A percentile compares a stretch with the other conserved stretches of the same genome.
Conservation (phyloP, 2,113 vertebrate genomes). For the Egretta garzetta region DNA sequence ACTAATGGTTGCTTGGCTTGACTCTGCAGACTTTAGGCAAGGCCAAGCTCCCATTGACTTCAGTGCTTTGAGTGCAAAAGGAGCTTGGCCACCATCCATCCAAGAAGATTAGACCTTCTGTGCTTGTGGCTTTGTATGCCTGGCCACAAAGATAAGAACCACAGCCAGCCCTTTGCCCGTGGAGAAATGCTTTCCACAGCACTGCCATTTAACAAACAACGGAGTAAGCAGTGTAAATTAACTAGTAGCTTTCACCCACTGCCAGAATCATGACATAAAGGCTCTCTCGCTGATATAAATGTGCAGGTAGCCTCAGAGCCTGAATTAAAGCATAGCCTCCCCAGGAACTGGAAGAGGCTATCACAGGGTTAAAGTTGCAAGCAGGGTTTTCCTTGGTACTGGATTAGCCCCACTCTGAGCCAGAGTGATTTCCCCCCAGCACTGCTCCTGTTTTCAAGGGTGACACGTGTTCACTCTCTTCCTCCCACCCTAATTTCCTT, state of each 20-base stretch:
- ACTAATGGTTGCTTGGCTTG: constrained; percentile 33
- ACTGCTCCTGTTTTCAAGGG: not conserved
- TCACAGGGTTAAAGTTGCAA: not conserved
- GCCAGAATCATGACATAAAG: not conserved
- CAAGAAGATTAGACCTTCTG: constrained; percentile 57
- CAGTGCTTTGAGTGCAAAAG: constrained; percentile 29
- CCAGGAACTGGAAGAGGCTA: not conserved
- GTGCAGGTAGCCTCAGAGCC: not conserved
- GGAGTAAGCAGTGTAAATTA: constrained; percentile 40
- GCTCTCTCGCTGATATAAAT: not conserved
- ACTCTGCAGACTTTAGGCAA: constrained; percentile 26
- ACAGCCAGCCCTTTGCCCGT: constrained; percentile 2
- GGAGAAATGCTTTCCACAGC: constrained; percentile 37
- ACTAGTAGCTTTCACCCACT: constrained; percentile 15
- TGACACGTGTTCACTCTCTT: not conserved
- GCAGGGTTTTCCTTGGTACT: not conserved
- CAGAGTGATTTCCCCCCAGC: not conserved
- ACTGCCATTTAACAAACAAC: constrained; percentile 44
- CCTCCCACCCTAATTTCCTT: not conserved
- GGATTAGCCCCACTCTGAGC: not conserved
- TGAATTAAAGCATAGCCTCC: not conserved
- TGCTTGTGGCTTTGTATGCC: constrained; percentile 20
- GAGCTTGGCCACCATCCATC: not conserved
- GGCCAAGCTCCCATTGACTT: constrained; percentile 53
- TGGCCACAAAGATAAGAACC: constrained; percentile 56